Evolutionary conservation across 1,140 invertebrate genomes (phyloP), one percentile per base, ranked within the genome.

Genomic region (Neodiprion fabricii): DNA sequence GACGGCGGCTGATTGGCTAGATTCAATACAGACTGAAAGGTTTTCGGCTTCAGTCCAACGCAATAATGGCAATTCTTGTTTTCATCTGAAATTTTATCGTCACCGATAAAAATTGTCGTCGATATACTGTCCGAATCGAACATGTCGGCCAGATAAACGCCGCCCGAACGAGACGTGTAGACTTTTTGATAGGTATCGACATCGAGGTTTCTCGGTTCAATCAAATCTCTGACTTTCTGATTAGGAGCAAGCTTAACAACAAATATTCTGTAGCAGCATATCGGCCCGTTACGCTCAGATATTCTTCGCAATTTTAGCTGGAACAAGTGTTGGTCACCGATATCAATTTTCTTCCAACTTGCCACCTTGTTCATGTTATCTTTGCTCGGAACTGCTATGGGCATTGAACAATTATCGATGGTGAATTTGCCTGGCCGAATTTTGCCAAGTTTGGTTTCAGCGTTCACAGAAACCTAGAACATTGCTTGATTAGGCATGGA

Each of bases 211-310:
- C 92, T 90, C 0, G 95, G 94, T 0, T 89, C 81, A 11, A 92
- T 92, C 50, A 96, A 84, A 77, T 93, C 91, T 17, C 89, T 90
- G 75, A 94, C 87, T 69, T 90, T 91, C 78, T 92, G 91, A 11
- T 93, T 90, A 0, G 90, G 89, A 73, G 91, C 86, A 74, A 96
- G 88, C 76, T 93, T 91, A 1, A 96, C 92, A 79, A 96, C 87
- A 86, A 94, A 94, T 67, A 97, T 89, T 80, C 95, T 91, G 83
- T 95, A 95, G 79, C 95, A 96, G 85, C 95, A 96, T 78, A 97
- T 96, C 7, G 93, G 93, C 11, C 96, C 96, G 83, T 96, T 96
- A 74, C 95, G 88, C 82, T 97, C 95, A 0, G 94, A 93, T 14
- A 96, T 91, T 77, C 93, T 89, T 0, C 94, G 94, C 67, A 96